Conservation (phyloP, 2,113 vertebrate genomes). For the Sula dactylatra region DNA sequence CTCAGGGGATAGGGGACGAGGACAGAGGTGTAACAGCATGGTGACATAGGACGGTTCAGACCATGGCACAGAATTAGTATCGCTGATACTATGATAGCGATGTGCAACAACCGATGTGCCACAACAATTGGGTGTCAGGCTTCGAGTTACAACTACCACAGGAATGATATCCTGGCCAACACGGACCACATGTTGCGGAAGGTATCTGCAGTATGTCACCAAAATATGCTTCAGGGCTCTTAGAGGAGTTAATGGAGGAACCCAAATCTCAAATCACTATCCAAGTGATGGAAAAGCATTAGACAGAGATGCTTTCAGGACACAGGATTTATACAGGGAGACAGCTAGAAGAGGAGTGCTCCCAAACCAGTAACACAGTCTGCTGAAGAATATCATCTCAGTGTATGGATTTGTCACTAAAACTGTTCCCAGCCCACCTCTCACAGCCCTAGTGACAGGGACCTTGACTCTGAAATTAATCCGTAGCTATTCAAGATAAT, state of each 20-base stretch:
- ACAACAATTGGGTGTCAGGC: not conserved
- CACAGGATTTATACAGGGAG: not conserved
- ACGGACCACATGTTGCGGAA: fast-evolving
- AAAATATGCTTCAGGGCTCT: not conserved
- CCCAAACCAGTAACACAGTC: not conserved
- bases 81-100: not conserved
- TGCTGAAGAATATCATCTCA: not conserved
- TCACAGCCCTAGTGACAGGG: not conserved
- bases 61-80: not conserved
- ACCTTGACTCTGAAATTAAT: not conserved
- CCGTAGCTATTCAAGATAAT: not conserved
- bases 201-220: not conserved
- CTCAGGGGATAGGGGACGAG: not conserved
- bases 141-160: not conserved
- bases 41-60: not conserved
- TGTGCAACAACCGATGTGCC: not conserved
- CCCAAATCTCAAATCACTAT: not conserved
- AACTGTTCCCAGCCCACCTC: not conserved
- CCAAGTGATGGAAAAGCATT: fast-evolving
- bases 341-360: not conserved
- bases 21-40: not conserved
- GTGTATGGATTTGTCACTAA: not conserved
- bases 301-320: not conserved
- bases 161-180: not conserved
- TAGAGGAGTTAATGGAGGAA: not conserved